Evolutionary conservation across 2,113 vertebrate species (phyloP), one percentile per base, ranked within the genome.

Genomic region (Progne subis): DNA sequence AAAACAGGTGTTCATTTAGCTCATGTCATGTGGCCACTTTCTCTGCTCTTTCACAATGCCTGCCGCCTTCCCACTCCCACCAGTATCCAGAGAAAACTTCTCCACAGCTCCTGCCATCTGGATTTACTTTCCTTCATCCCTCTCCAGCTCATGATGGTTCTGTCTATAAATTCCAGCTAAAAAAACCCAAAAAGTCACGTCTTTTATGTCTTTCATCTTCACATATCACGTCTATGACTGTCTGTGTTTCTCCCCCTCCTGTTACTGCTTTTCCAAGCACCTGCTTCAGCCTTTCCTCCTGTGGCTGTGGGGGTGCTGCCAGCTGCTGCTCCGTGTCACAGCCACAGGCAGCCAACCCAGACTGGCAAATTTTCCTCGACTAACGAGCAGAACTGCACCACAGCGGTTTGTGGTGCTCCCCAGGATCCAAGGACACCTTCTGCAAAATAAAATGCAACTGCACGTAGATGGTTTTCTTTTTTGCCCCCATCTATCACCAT

Each of bases 31-130:
- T 23, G 69, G 61, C 8, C 28, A 10, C 57, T 46, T 56, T 5
- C 80, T 52, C 72, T 56, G 64, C 39, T 75, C 74, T 50, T 29
- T 16, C 29, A 79, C 41, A 77, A 67, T 52, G 23, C 23, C 43
- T 82, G 25, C 46, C 7, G 0, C 37, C 31, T 60, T 56, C 68
- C 82, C 26, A 74, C 59, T 88, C 59, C 63, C 63, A 67, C 28
- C 5, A 2, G 10, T 5, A 60, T 4, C 25, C 64, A 68, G 14
- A 71, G 11, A 90, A 91, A 88, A 69, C 39, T 34, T 91, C 46
- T 77, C 68, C 63, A 65, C 32, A 86, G 68, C 49, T 91, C 78
- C 50, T 79, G 37, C 80, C 80, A 81, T 88, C 92, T 96, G 92
- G 64, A 86, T 77, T 81, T 37, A 39, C 69, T 72, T 81, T 64